phyloP scores from a whole-genome alignment of 92 coral and sea anemone species.

The Galaxea fascicularis region DNA sequence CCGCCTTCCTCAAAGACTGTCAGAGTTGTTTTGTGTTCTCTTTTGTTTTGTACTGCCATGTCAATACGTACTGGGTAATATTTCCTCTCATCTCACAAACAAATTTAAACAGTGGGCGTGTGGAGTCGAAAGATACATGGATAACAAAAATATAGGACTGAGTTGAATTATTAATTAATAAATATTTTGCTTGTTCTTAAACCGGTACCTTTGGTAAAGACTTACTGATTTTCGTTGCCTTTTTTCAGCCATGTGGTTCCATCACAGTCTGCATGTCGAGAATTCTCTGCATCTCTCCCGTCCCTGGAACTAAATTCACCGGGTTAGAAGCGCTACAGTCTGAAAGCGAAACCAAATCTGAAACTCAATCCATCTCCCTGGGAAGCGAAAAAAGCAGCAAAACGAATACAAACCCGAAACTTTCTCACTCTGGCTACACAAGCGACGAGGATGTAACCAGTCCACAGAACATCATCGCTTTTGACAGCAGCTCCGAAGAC shows the following conservation, averaged over 20 bases:
- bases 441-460: constrained; percentile 89
- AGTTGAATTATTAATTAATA: no score
- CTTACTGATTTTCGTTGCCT: constrained; percentile 15
- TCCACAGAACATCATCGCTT: constrained; percentile 93
- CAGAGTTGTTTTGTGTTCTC: no score
- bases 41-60: no score
- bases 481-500: constrained; percentile 98
- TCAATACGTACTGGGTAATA: no score
- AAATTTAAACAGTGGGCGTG: no score
- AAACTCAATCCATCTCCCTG: constrained; percentile 70
- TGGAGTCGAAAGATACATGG: no score
- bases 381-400: constrained; percentile 73
- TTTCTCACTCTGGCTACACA: constrained; percentile 76
- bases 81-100: no score
- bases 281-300: constrained; percentile 95
- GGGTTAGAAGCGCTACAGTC: constrained; percentile 80
- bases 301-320: constrained; percentile 88
- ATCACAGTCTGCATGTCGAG: constrained; percentile 88
- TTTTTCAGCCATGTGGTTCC: constrained; percentile 85
- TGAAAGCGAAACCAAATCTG: constrained; percentile 82
- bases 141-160: no score
- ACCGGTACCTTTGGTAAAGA: not conserved
- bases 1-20: no score
- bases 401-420: constrained; percentile 51
- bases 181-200: not conserved